Conservation (phyloP, 2,888 invertebrate species). For the Hedychridium roseum region DNA sequence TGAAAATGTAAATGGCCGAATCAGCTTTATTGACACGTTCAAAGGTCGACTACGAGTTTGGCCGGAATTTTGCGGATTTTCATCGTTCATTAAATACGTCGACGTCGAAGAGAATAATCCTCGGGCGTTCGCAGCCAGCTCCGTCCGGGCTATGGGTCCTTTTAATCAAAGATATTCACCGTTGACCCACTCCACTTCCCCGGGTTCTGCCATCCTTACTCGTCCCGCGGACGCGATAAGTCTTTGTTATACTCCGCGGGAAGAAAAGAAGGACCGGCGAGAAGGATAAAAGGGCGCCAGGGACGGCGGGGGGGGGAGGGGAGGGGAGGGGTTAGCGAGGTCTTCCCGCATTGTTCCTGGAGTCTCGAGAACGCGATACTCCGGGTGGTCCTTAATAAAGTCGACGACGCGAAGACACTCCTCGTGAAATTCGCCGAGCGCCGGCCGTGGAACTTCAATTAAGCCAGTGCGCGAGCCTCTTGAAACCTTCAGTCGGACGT, state of each 20-base stretch:
- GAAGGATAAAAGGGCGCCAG: background rate
- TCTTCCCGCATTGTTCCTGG: slow-evolving; percentile 27
- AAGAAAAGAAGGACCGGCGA: background rate
- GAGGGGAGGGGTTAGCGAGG: background rate
- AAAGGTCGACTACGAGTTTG: too few relatives aligned
- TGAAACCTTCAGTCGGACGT: too few relatives aligned
- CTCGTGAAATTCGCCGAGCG: slow-evolving; percentile 12
- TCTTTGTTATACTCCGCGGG: slow-evolving; percentile 25
- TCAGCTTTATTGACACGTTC: too few relatives aligned
- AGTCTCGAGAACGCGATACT: slow-evolving; percentile 20
- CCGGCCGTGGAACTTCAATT: slow-evolving; percentile 15
- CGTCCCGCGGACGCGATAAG: slow-evolving; percentile 21
- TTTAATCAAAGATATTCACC: slow-evolving; percentile 44
- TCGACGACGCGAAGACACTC: slow-evolving; percentile 21
- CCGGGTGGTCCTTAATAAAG: slow-evolving; percentile 28
- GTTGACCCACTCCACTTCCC: slow-evolving; percentile 41
- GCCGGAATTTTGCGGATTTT: too few relatives aligned
- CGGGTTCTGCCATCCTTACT: slow-evolving; percentile 26
- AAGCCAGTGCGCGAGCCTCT: too few relatives aligned
- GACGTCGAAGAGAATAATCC: too few relatives aligned
- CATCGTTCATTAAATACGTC: too few relatives aligned
- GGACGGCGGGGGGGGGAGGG: background rate
- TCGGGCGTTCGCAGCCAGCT: too few relatives aligned
- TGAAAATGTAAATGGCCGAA: too few relatives aligned
- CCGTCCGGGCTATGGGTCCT: slow-evolving; percentile 10